A percentile compares a stretch with the other conserved stretches of the same genome.
These are phyloP conservation scores for Ylistrum balloti DNA, from an alignment of 1,140 invertebrate genomes.

Conservation along the genomic window DNA sequence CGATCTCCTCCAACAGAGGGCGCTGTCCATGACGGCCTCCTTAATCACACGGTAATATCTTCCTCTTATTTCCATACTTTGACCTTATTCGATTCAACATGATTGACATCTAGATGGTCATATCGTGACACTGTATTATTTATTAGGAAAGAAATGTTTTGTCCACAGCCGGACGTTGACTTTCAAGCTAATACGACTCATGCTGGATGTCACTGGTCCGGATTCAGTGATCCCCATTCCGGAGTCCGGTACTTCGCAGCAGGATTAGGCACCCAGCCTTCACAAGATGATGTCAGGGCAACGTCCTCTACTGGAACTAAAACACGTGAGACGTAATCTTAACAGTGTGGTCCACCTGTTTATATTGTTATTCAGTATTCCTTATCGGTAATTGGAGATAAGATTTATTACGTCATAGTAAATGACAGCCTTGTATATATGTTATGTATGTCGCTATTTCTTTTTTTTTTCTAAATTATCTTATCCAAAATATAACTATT, in stretches of 20 bases:
- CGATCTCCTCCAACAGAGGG: conserved; percentile 64
- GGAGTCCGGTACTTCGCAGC: conserved; percentile 51
- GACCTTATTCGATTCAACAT: too few relatives aligned
- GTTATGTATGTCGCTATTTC: too few relatives aligned
- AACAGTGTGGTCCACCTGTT: too few relatives aligned
- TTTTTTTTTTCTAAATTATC: too few relatives aligned
- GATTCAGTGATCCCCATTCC: conserved; percentile 61
- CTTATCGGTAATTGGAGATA: too few relatives aligned
- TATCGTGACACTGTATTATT: background rate
- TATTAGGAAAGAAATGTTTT: background rate
- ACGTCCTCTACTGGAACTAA: conserved; percentile 42
- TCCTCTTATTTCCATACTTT: conserved; percentile 3
- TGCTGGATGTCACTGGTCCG: conserved; percentile 41
- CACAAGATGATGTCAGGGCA: conserved; percentile 48
- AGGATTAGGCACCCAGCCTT: conserved; percentile 51
- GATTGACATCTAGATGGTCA: too few relatives aligned
- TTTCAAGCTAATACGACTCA: background rate
- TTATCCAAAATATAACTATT: too few relatives aligned
- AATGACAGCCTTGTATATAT: too few relatives aligned
- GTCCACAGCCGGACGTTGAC: background rate
- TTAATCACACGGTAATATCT: conserved; percentile 49
- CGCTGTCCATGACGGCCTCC: conserved; percentile 49
- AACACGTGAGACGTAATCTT: conserved; percentile 52
- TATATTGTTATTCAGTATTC: too few relatives aligned
- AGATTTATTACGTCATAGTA: too few relatives aligned